These are phyloP conservation scores for Micropterix aruncella DNA, from an alignment of 2,888 invertebrate genomes.

Conservation along the genomic window DNA sequence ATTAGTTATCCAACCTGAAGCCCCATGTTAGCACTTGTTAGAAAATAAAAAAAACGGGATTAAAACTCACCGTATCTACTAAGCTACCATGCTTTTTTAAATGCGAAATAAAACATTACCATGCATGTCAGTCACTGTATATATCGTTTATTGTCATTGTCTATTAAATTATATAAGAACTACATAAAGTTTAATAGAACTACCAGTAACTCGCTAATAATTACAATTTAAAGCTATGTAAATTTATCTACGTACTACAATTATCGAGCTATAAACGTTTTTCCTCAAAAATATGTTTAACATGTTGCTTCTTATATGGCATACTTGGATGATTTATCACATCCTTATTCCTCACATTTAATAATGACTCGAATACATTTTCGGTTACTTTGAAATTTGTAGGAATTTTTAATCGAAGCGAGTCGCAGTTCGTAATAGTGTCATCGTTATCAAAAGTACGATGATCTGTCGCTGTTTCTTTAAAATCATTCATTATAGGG, in stretches of 20 bases:
- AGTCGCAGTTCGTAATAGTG: slow-evolving; percentile 3
- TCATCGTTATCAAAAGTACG: background rate
- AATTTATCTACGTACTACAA: too few relatives aligned
- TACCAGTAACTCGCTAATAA: too few relatives aligned
- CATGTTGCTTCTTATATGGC: background rate
- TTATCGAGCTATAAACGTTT: too few relatives aligned
- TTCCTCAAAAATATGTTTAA: background rate
- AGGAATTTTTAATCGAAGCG: slow-evolving; percentile 40
- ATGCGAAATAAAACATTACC: background rate
- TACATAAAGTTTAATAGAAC: too few relatives aligned
- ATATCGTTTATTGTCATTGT: background rate
- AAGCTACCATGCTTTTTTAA: background rate
- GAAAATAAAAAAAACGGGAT: background rate
- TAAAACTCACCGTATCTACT: slow-evolving; percentile 10
- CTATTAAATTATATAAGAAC: too few relatives aligned
- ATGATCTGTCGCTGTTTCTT: too few relatives aligned
- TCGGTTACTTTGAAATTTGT: slow-evolving; percentile 40
- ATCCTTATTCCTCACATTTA: slow-evolving; percentile 27
- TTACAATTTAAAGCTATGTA: too few relatives aligned
- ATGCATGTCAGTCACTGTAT: background rate
- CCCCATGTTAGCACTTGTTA: slow-evolving; percentile 6
- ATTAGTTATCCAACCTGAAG: slow-evolving; percentile 6
- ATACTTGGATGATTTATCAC: background rate
- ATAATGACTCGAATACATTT: slow-evolving; percentile 37
- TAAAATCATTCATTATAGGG: too few relatives aligned